Conservation (phyloP, 2,888 invertebrate genomes). For the Gortyna flavago region DNA sequence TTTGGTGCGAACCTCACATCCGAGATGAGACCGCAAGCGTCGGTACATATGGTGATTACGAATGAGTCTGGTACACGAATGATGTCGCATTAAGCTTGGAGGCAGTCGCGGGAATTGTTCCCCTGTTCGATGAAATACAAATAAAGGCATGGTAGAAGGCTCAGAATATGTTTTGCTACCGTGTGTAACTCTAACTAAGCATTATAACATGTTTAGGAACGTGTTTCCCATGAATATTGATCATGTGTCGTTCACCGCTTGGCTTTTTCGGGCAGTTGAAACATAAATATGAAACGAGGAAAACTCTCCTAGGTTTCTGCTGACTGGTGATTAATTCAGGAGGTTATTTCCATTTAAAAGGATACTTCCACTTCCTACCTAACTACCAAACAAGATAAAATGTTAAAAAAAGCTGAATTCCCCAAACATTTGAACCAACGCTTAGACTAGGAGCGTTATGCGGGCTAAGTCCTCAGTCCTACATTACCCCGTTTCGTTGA, state of each 20-base stretch:
- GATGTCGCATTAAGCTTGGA: conserved; percentile 57
- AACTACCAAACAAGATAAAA: not conserved
- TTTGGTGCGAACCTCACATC: conserved; percentile 71
- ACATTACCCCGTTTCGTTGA: conserved; percentile 49
- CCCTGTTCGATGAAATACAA: conserved; percentile 53
- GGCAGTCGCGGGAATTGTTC: conserved; percentile 30
- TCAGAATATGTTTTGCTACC: conserved; percentile 21
- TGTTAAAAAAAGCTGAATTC: not conserved
- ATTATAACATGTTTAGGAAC: conserved; percentile 9
- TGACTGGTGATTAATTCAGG: not conserved
- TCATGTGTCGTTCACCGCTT: not conserved
- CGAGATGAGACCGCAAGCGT: conserved; percentile 75
- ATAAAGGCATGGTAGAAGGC: conserved; percentile 27
- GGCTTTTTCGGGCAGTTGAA: not conserved
- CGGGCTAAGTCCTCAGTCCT: conserved; percentile 26
- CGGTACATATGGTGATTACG: conserved; percentile 74
- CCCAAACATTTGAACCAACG: conserved; percentile 5
- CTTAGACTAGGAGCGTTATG: conserved; percentile 24
- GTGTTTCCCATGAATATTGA: conserved; percentile 18
- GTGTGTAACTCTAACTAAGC: conserved; percentile 29
- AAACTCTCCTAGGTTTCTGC: not conserved
- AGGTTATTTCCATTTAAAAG: not conserved
- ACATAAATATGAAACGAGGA: not conserved
- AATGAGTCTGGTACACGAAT: conserved; percentile 66
- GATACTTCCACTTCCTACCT: not conserved